Evolutionary conservation across 2,797 vertebrate species (phyloP), one percentile per base, ranked within the genome.

Genomic region (Sorex maritimensis): DNA sequence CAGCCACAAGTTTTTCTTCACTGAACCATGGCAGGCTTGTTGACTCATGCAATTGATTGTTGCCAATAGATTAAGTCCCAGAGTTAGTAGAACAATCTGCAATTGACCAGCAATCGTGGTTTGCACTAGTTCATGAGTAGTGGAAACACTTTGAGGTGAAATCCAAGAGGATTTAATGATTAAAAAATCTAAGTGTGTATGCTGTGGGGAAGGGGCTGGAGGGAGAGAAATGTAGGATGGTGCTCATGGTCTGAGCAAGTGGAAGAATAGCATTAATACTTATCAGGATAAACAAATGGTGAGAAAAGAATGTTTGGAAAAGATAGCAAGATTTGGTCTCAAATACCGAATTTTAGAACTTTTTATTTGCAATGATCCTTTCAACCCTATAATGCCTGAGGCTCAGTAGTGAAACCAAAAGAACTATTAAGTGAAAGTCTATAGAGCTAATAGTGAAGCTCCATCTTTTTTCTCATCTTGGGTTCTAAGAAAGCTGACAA

Each of bases 401-500:
- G 21, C 15, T 69, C 23, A 85, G 34, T 78, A 58, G 3, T 75
- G 44, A 87, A 88, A 46, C 41, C 19, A 63, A 44, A 11, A 17
- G 74, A 86, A 46, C 65, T 78, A 90, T 26, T 52, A 93, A 74
- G 58, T 55, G 41, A 63, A 89, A 68, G 30, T 23, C 24, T 63
- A 13, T 5, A 78, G 9, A 49, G 68, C 24, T 38, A 38, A 82
- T 24, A 2, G 0, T 58, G 41, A 52, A 94, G 85, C 0, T 52
- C 2, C 38, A 46, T 77, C 38, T 44, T 44, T 44, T 90, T 74
- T 15, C 19, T 68, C 11, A 55, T 55, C 84, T 86, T 75, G 71
- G 78, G 61, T 79, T 79, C 75, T 61, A 21, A 94, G 72, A 88
- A 91, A 67, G 49, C 63, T n/a, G 58, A n/a, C 4, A 88, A 72